Base-by-base conservation (phyloP, 1,140 invertebrate species). In the Hypsibius dujardini region DNA sequence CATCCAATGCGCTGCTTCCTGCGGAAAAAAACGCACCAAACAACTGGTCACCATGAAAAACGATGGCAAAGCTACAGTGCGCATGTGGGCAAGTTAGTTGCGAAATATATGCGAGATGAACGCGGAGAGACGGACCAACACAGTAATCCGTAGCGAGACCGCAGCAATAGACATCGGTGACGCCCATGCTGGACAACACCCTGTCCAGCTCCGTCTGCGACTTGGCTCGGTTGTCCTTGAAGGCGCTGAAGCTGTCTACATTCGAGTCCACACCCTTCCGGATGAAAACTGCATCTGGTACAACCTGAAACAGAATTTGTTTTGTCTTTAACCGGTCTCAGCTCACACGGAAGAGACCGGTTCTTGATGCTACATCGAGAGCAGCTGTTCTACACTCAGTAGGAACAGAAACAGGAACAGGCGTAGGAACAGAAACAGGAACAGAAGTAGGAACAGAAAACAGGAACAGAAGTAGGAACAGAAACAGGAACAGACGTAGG, bases 71-170 rank as follows among this genome's bases (percentile, higher is more conserved):
- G n/a, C 50, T n/a, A n/a, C 50, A 56, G 7, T 12, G n/a, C 50
- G n/a, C 7, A 7, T 56, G 50, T 56, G n/a, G n/a, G 7, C 7
- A 56, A 56, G 7, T 56, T 12, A 56, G 50, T 56, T 56, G 50
- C 50, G 50, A 7, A 56, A 56, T 12, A 56, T 12, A 7, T 56
- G 50, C n/a, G 50, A 56, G 50, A 56, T n/a, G 7, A n/a, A 12
- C 7, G n/a, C 7, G 50, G 50, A 56, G n/a, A 56, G 7, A n/a
- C 50, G n/a, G n/a, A 86, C 89, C 90, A 15, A 98, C 95, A 79
- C 95, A 98, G 69, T 96, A 88, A 79, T 98, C 95, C 76, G 92
- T 92, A 0, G 95, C 94, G 59, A 98, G 80, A 0, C 95, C 95
- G 79, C 92, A 95, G 14, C 95, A 87, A 78, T 91, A 96, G 72